A percentile compares a stretch with the other conserved stretches of the same genome.
phyloP scores from a whole-genome alignment of 2,888 invertebrate species.

The Xestia c-nigrum region DNA sequence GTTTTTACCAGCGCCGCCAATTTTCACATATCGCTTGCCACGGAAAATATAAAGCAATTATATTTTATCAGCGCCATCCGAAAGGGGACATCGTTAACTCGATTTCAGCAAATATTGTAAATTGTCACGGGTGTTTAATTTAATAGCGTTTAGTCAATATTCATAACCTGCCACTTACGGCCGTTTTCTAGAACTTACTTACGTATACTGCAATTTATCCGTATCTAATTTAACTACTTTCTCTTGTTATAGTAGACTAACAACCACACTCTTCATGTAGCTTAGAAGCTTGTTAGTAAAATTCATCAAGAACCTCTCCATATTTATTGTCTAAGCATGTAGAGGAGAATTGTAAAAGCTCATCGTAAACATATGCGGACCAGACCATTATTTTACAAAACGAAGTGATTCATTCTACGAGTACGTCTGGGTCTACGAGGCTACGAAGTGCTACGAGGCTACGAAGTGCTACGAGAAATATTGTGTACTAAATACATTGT shows the following conservation, averaged over 20 bases:
- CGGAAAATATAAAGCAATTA: constrained; percentile 63
- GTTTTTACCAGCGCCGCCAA: constrained; percentile 78
- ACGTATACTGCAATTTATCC: background rate
- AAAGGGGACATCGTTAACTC: constrained; percentile 43
- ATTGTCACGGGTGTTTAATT: constrained; percentile 25
- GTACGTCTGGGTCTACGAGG: constrained; percentile 38
- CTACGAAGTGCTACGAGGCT: constrained; percentile 64
- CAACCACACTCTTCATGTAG: background rate
- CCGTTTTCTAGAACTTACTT: too few relatives aligned
- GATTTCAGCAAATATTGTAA: constrained; percentile 32
- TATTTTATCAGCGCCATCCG: constrained; percentile 50
- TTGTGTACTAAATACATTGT: constrained; percentile 44
- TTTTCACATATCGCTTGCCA: constrained; percentile 65
- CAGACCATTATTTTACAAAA: constrained; percentile 28
- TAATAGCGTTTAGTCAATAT: constrained; percentile 20
- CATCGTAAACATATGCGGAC: constrained; percentile 3
- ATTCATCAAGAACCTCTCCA: background rate
- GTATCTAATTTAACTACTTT: background rate
- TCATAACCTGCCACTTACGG: constrained; percentile 1
- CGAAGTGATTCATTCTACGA: constrained; percentile 36
- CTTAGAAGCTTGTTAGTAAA: constrained; percentile 5
- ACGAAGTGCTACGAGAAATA: constrained; percentile 60
- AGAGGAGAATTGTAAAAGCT: background rate
- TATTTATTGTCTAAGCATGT: background rate
- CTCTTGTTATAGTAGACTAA: background rate